Conservation (phyloP, 2,797 vertebrate species). For the Acropternis orthonyx region DNA sequence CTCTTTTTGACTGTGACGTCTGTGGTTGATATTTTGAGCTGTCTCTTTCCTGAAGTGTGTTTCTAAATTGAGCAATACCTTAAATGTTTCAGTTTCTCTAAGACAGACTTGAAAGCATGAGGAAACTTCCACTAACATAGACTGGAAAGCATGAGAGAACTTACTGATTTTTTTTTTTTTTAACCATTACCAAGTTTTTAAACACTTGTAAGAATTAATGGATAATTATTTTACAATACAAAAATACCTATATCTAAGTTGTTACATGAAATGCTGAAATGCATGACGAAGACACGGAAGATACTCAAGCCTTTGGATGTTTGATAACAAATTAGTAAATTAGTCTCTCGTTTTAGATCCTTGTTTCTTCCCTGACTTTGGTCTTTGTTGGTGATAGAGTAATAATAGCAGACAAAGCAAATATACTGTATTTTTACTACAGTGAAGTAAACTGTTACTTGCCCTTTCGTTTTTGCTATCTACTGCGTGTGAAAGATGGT, state of each 20-base stretch:
- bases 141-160: neutral
- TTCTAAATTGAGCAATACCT: conserved; percentile 28
- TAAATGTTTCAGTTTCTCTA: neutral
- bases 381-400: neutral
- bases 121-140: neutral
- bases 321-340: neutral
- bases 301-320: neutral
- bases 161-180: neutral
- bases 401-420: neutral
- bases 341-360: neutral
- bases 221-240: neutral
- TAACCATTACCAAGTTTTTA: neutral
- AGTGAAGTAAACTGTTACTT: neutral
- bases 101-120: neutral
- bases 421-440: neutral
- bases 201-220: neutral
- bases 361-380: neutral
- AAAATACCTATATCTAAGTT: neutral
- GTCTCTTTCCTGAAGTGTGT: neutral
- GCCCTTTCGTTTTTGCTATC: neutral
- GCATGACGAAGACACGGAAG: neutral
- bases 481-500: neutral
- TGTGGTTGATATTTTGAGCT: conserved; percentile 28
- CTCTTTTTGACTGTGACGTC: neutral
- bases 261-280: neutral